A percentile compares a stretch with the other conserved stretches of the same genome.
Evolutionary conservation across 2,888 invertebrate genomes (phyloP).

Genomic region (Drosophila merina): DNA sequence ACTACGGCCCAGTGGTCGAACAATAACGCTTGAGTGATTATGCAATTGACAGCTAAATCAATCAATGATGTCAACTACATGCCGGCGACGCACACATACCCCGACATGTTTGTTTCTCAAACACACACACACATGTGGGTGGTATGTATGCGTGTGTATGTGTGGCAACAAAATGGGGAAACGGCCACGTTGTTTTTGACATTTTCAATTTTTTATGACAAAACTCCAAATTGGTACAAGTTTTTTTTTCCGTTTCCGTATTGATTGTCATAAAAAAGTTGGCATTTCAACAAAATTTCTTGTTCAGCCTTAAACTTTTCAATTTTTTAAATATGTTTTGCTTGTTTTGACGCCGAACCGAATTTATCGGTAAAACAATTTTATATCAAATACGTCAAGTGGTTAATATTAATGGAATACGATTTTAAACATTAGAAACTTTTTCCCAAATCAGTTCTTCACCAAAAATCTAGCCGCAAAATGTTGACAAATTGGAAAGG

Average conservation of each 20-base stretch:
- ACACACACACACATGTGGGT: slow-evolving; percentile 32
- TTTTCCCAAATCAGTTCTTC: no score
- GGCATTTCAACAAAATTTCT: slow-evolving; percentile 32
- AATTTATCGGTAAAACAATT: not conserved
- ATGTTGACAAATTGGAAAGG: slow-evolving; percentile 66
- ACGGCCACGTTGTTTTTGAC: slow-evolving; percentile 72
- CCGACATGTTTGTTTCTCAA: slow-evolving; percentile 50
- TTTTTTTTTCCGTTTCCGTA: slow-evolving; percentile 44
- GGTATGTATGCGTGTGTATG: not conserved
- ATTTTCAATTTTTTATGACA: slow-evolving; percentile 79
- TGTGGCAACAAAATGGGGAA: slow-evolving; percentile 46
- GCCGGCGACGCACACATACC: slow-evolving; percentile 49
- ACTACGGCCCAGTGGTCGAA: slow-evolving; percentile 70
- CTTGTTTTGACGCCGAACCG: not conserved
- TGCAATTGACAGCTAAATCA: slow-evolving; percentile 83
- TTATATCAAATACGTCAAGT: not conserved
- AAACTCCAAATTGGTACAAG: slow-evolving; percentile 69
- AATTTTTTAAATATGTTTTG: slow-evolving; percentile 44
- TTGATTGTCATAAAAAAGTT: slow-evolving; percentile 50
- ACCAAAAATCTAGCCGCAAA: slow-evolving; percentile 38
- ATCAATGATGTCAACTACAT: slow-evolving; percentile 83
- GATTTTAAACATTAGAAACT: slow-evolving; percentile 28
- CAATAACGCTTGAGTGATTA: slow-evolving; percentile 82
- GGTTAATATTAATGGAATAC: not conserved
- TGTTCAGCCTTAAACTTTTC: slow-evolving; percentile 41